A percentile compares a stretch with the other conserved stretches of the same genome.
Conservation (phyloP, 2,797 vertebrate species). For the Muscicapa striata region DNA sequence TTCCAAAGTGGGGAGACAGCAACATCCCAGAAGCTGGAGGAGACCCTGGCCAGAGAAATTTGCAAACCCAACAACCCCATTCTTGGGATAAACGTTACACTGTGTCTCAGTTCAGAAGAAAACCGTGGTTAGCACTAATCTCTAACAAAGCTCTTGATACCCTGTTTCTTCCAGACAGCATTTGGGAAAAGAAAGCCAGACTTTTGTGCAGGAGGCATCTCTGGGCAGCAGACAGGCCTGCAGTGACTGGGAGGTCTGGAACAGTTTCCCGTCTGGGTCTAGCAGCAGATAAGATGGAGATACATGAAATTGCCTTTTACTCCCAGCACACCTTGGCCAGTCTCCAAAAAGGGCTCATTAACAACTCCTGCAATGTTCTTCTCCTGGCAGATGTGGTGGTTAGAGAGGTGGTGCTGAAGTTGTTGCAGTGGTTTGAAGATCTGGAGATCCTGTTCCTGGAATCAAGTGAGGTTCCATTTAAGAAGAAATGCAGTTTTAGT, state of each 20-base stretch:
- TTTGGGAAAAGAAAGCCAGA: neutral
- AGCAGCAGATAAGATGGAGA: neutral
- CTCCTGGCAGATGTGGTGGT: neutral
- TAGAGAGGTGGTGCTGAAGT: neutral
- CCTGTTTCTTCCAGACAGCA: neutral
- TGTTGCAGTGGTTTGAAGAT: neutral
- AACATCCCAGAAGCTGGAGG: neutral
- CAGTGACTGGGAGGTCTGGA: neutral
- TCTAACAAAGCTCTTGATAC: neutral
- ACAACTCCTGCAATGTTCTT: neutral
- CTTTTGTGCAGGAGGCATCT: neutral
- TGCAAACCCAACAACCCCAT: neutral
- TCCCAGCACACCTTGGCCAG: neutral
- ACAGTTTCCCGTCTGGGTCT: neutral
- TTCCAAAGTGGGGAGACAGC: neutral
- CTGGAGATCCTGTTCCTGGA: neutral
- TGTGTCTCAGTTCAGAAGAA: neutral
- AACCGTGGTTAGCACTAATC: neutral
- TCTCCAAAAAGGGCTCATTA: neutral
- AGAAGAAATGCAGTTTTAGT: neutral
- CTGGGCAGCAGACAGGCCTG: neutral
- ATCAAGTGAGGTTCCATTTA: neutral
- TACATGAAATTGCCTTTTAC: neutral
- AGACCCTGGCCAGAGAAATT: neutral
- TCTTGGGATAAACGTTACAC: neutral